These are phyloP conservation scores for Dipus sagitta DNA, from an alignment of 2,797 vertebrate genomes.

Conservation along the genomic window DNA sequence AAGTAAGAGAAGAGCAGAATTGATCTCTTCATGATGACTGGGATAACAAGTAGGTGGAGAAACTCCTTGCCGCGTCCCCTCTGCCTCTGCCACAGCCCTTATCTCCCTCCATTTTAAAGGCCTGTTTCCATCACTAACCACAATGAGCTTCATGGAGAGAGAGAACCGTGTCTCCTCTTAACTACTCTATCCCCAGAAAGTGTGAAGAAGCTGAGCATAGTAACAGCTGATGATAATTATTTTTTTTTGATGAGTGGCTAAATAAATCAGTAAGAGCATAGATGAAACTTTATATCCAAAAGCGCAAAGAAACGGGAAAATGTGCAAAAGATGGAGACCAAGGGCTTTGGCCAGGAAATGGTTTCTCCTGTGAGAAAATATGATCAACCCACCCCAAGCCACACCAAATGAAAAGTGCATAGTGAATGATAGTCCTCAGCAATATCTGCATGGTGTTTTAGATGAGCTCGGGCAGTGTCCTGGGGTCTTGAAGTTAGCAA, in stretches of 20 bases:
- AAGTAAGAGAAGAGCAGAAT: not conserved
- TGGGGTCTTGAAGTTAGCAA: not conserved
- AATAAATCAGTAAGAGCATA: not conserved
- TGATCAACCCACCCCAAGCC: not conserved
- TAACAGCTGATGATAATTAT: not conserved
- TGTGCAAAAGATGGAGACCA: not conserved
- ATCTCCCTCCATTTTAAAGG: not conserved
- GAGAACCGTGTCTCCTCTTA: not conserved
- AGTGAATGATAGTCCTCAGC: not conserved
- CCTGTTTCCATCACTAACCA: not conserved
- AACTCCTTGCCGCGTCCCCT: not conserved
- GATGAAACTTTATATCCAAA: constrained; percentile 9
- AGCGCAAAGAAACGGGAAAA: constrained; percentile 1
- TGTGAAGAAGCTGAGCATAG: not conserved
- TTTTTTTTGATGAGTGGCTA: constrained; percentile 39
- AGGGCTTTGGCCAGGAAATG: not conserved
- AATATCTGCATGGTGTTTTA: not conserved
- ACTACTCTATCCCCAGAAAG: not conserved
- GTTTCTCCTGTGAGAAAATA: not conserved
- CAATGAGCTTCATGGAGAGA: not conserved
- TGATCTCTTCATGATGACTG: not conserved
- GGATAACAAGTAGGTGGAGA: not conserved
- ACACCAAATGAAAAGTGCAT: not conserved
- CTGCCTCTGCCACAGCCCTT: not conserved
- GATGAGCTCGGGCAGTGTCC: not conserved